Base-by-base conservation (phyloP, 2,113 vertebrate species). In the Odontophorus gujanensis region DNA sequence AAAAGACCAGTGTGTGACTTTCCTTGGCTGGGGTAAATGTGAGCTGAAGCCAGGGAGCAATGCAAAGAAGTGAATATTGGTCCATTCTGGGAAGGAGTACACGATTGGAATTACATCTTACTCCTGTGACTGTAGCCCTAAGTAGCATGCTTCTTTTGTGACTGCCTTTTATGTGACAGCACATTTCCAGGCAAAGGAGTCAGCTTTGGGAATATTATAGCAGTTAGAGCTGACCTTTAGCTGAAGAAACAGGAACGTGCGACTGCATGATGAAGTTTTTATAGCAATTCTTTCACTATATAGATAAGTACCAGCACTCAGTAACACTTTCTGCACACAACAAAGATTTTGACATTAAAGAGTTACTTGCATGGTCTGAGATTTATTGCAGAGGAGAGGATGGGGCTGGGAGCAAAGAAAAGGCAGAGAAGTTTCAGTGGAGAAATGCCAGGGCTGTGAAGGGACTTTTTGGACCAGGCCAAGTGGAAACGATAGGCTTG, bases 401-500 rank as follows among this genome's bases (percentile, higher is more conserved):
- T 58, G 47, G 30, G 30, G 17, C 53, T 87, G 40, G 76, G 43
- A 91, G 18, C 15, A 55, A 78, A 74, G 16, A 58, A 59, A 59
- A 71, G 18, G n/a, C 57, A 67, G 20, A 62, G 55, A 8, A 40
- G 26, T 28, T 68, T 65, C 2, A 47, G 30, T 61, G 53, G 15
- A 81, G 24, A 69, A 78, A 72, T 32, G 45, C 48, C 79, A 85
- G 32, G 34, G 13, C 67, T 68, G 21, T 0, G 0, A 79, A 78
- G 38, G 30, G n/a, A 4, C 6, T 34, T 89, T 87, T 75, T 61
- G 16, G 43, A 76, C 3, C 5, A 87, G 51, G 18, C 48, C 53
- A 87, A 90, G 36, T 69, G 45, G 43, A 82, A 90, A 82, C 92
- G 58, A 73, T 47, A 36, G 66, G 48, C 25, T 69, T 74, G 36